Evolutionary conservation across 2,113 vertebrate genomes (phyloP), one percentile per base, ranked within the genome.

Genomic region (Origma solitaria): DNA sequence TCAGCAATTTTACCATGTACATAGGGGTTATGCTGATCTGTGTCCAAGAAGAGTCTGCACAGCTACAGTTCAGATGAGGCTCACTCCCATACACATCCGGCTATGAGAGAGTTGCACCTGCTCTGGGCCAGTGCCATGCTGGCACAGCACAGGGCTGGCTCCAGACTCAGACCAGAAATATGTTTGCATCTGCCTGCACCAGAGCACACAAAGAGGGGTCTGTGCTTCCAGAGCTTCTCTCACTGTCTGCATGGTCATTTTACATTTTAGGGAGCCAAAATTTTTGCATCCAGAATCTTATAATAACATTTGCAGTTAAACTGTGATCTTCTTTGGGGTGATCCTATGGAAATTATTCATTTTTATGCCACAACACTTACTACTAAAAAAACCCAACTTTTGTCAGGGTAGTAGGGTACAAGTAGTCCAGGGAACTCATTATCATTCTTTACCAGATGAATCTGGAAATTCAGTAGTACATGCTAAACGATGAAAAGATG

Each of bases 391-490:
- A 0, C 4, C 0, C 31, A 61, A 35, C 15, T 21, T 7, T 78
- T 89, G n/a, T 84, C 35, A 50, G 37, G 23, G 6, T 25, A 60
- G 10, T 56, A 82, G 61, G 37, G n/a, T 61, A 57, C 53, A 72
- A 82, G 27, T 50, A 82, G 58, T 53, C 66, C 47, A 60, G 75
- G 57, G 76, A 94, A 37, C 45, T 87, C 70, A 80, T 89, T 91
- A 91, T 72, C 61, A 87, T 95, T 94, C 85, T 92, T 68, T 86
- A 54, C n/a, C 66, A 73, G 78, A 87, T 79, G 76, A 77, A 94
- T 65, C 33, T 57, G 81, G 57, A 90, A 82, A 91, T 47, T 37
- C 42, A 35, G 61, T 6, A 3, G 57, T 72, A 77, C 53, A 31
- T 66, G 54, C 78, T 94, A 72, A 89, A 85, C 0, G 10, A 72